A percentile compares a stretch with the other conserved stretches of the same genome.
Evolutionary conservation across 2,888 invertebrate genomes (phyloP).

Genomic region (Diarsia brunnea): DNA sequence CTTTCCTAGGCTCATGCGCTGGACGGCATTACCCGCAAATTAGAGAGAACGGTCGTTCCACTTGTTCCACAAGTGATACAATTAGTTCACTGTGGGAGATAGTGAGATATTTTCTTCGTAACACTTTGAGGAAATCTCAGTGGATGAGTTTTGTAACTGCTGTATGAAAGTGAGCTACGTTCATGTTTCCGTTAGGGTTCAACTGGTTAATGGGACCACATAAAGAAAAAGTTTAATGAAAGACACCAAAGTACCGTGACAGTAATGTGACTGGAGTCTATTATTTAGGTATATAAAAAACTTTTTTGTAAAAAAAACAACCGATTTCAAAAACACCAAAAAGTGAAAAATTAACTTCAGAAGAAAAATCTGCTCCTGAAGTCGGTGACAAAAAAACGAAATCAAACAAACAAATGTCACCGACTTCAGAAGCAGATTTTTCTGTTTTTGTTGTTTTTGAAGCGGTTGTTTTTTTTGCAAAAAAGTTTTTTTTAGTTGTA

Average conservation of each 20-base stretch:
- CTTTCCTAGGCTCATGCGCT: slow-evolving; percentile 78
- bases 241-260: neutral
- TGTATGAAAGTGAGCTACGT: neutral
- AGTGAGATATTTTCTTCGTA: slow-evolving; percentile 40
- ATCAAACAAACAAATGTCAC: too few species aligned
- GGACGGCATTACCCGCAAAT: slow-evolving; percentile 79
- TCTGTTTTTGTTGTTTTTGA: too few species aligned
- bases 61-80: slow-evolving; percentile 75
- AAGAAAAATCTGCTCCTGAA: too few species aligned
- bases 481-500: too few species aligned
- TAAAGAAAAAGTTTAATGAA: neutral
- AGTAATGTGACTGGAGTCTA: neutral
- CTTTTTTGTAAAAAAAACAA: too few species aligned
- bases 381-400: too few species aligned
- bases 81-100: slow-evolving; percentile 65
- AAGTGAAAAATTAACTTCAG: too few species aligned
- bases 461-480: too few species aligned
- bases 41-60: slow-evolving; percentile 81
- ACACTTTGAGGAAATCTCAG: slow-evolving; percentile 30
- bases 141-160: slow-evolving; percentile 14
- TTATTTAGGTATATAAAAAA: too few species aligned
- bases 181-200: neutral
- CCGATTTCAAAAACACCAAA: too few species aligned
- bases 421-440: too few species aligned
- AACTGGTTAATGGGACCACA: neutral